These are phyloP conservation scores for Ericerus pela DNA, from an alignment of 1,140 invertebrate genomes.

Conservation along the genomic window DNA sequence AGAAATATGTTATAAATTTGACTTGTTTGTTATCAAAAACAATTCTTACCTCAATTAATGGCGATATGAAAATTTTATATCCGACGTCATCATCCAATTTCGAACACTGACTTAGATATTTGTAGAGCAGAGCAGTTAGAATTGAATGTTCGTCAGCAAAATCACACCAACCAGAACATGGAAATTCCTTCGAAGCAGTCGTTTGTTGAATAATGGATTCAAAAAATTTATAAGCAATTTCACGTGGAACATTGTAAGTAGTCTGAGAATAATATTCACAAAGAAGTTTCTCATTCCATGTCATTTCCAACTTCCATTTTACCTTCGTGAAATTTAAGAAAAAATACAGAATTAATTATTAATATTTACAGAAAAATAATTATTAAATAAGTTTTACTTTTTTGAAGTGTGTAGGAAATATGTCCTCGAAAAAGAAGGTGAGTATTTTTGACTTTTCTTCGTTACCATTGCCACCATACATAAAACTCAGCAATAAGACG, in stretches of 20 bases:
- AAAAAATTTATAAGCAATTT: background rate
- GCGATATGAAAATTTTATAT: background rate
- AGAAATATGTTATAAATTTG: background rate
- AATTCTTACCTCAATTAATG: background rate
- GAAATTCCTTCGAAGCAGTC: background rate
- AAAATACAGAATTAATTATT: too few relatives aligned
- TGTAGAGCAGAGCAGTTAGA: background rate
- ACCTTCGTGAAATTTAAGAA: background rate
- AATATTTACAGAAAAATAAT: too few relatives aligned
- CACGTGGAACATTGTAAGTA: background rate
- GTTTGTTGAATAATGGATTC: background rate
- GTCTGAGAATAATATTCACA: background rate
- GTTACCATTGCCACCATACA: background rate
- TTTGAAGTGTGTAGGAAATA: background rate
- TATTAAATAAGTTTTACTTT: background rate
- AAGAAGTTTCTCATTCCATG: background rate
- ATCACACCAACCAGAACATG: background rate
- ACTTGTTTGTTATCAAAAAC: background rate
- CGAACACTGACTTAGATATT: background rate
- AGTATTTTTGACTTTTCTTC: background rate
- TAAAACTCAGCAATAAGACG: background rate
- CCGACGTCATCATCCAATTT: background rate
- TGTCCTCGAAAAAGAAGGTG: background rate
- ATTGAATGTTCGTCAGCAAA: background rate
- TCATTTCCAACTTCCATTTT: background rate